Evolutionary conservation across 2,113 vertebrate species (phyloP).

Genomic region (Rynchops niger): DNA sequence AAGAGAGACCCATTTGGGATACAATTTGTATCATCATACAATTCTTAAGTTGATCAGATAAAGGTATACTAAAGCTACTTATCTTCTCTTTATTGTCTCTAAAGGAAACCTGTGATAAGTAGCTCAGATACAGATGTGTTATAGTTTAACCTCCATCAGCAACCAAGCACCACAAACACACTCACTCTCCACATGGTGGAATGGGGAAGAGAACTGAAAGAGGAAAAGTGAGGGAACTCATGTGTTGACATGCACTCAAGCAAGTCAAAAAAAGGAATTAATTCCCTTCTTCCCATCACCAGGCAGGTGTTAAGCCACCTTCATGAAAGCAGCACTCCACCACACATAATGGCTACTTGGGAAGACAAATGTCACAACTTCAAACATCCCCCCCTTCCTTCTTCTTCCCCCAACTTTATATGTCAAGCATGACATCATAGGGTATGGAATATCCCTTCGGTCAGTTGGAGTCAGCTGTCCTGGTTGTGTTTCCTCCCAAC

Average conservation of each 20-base stretch:
- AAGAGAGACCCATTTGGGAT: rapidly evolving
- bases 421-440: background rate
- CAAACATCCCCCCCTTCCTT: background rate
- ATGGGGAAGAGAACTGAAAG: background rate
- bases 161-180: background rate
- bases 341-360: background rate
- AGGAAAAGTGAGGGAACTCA: background rate
- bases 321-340: background rate
- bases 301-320: background rate
- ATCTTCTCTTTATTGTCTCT: background rate
- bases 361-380: background rate
- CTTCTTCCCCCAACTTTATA: background rate
- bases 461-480: background rate
- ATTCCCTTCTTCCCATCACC: background rate
- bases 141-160: background rate
- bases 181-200: background rate
- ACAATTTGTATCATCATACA: background rate
- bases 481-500: background rate
- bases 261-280: background rate
- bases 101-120: background rate
- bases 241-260: background rate
- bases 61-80: background rate
- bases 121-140: background rate
- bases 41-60: background rate
- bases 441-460: background rate